Conservation (phyloP, 2,797 vertebrate species). For the Salarias fasciatus region DNA sequence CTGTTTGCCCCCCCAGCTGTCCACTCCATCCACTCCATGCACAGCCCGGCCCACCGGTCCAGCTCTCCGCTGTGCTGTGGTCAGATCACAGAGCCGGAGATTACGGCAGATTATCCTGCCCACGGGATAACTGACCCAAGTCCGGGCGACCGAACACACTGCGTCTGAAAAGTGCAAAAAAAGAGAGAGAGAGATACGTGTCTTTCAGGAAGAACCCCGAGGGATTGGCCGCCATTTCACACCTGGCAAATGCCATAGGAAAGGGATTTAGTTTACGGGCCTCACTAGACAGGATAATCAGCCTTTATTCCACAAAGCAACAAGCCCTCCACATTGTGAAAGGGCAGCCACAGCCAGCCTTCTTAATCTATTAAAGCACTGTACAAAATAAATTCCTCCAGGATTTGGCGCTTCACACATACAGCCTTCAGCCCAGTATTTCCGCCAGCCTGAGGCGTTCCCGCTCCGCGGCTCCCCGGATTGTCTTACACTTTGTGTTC, state of each 20-base stretch:
- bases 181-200: slow-evolving; percentile 15
- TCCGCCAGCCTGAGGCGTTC: slow-evolving; percentile 39
- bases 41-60: slow-evolving; percentile 37
- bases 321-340: slow-evolving; percentile 42
- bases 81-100: slow-evolving; percentile 73
- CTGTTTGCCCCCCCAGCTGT: not conserved
- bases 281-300: slow-evolving; percentile 50
- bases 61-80: slow-evolving; percentile 46
- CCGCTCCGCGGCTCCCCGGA: slow-evolving; percentile 22
- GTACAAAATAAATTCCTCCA: slow-evolving; percentile 45
- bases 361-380: slow-evolving; percentile 61
- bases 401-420: slow-evolving; percentile 32
- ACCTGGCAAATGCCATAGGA: slow-evolving; percentile 63
- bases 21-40: slow-evolving; percentile 9
- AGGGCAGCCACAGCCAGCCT: slow-evolving; percentile 22
- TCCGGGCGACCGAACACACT: slow-evolving; percentile 40
- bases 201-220: slow-evolving; percentile 59
- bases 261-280: slow-evolving; percentile 59
- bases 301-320: slow-evolving; percentile 50
- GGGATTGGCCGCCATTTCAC: slow-evolving; percentile 48
- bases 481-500: slow-evolving; percentile 39
- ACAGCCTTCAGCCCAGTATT: slow-evolving; percentile 21
- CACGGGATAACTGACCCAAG: slow-evolving; percentile 56
- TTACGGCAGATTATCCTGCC: slow-evolving; percentile 81
- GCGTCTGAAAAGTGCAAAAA: slow-evolving; percentile 49